Percentiles rank a stretch among this genome's conserved stretches.
Evolutionary conservation across 2,888 invertebrate genomes (phyloP).

Genomic region (Parascotia fuliginaria): DNA sequence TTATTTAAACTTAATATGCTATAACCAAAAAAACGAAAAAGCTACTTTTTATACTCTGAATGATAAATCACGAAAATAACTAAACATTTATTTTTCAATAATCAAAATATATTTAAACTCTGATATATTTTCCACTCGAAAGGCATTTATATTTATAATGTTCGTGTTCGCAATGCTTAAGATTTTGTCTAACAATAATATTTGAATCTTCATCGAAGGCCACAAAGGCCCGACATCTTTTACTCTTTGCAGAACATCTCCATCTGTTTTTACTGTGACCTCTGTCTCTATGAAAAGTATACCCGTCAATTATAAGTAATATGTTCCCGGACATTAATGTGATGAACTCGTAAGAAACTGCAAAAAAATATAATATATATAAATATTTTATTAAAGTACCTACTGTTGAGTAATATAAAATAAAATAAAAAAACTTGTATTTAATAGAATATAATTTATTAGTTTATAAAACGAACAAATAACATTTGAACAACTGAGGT

Average conservation of each 20-base stretch:
- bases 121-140: slow-evolving; percentile 15
- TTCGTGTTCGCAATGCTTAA: slow-evolving; percentile 16
- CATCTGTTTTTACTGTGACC: slow-evolving; percentile 18
- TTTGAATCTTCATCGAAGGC: slow-evolving; percentile 20
- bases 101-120: slow-evolving; percentile 4
- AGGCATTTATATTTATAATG: slow-evolving; percentile 15
- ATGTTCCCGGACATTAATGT: slow-evolving; percentile 3
- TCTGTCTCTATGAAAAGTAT: slow-evolving; percentile 28
- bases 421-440: not conserved
- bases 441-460: not conserved
- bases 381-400: too few relatives aligned
- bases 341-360: slow-evolving; percentile 10
- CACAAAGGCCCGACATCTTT: slow-evolving; percentile 27
- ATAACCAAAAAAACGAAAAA: too few relatives aligned
- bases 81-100: not conserved
- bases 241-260: slow-evolving; percentile 29
- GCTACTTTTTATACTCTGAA: too few relatives aligned
- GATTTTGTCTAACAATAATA: slow-evolving; percentile 13
- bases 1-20: too few relatives aligned
- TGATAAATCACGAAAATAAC: too few relatives aligned
- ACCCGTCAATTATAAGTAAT: slow-evolving; percentile 26
- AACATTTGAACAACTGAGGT: too few relatives aligned
- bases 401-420: not conserved
- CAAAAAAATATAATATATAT: too few relatives aligned
- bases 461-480: not conserved